Percentiles rank a stretch among this genome's conserved stretches.
These are phyloP conservation scores for Drosophila albomicans DNA, from an alignment of 1,140 invertebrate genomes.

Conservation along the genomic window DNA sequence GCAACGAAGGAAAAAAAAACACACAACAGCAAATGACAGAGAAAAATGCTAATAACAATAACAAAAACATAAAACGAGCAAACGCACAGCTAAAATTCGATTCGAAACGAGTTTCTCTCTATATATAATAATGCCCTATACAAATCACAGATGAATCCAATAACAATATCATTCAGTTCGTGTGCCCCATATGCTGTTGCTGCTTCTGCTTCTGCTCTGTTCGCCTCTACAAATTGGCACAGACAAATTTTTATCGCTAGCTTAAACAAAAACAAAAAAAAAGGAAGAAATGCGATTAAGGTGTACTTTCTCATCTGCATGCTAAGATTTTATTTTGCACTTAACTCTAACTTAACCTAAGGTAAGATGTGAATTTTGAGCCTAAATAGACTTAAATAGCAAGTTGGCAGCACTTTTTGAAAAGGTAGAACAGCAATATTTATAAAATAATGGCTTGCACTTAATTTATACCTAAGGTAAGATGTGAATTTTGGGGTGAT, in stretches of 20 bases:
- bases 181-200: slow-evolving; percentile 1
- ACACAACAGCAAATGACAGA: slow-evolving; percentile 69
- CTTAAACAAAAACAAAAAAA: not conserved
- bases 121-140: slow-evolving; percentile 36
- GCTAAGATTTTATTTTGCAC: not conserved
- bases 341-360: not conserved
- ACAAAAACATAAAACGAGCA: slow-evolving; percentile 61
- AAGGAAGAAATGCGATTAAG: not conserved
- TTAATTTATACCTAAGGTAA: too few relatives aligned
- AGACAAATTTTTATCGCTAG: slow-evolving; percentile 10
- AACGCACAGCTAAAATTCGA: slow-evolving; percentile 51
- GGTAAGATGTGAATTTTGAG: not conserved
- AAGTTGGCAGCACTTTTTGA: too few relatives aligned
- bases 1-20: slow-evolving; percentile 8
- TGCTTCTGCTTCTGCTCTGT: too few relatives aligned
- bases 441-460: too few relatives aligned
- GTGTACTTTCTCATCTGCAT: not conserved
- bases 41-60: slow-evolving; percentile 81
- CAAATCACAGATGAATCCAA: slow-evolving; percentile 28
- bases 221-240: not conserved
- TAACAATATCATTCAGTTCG: slow-evolving; percentile 40
- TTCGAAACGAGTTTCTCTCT: slow-evolving; percentile 66
- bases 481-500: too few relatives aligned
- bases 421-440: too few relatives aligned
- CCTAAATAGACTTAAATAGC: too few relatives aligned